These are phyloP conservation scores for Tiaroga cobitis DNA, from an alignment of 2,797 vertebrate species.

Conservation along the genomic window DNA sequence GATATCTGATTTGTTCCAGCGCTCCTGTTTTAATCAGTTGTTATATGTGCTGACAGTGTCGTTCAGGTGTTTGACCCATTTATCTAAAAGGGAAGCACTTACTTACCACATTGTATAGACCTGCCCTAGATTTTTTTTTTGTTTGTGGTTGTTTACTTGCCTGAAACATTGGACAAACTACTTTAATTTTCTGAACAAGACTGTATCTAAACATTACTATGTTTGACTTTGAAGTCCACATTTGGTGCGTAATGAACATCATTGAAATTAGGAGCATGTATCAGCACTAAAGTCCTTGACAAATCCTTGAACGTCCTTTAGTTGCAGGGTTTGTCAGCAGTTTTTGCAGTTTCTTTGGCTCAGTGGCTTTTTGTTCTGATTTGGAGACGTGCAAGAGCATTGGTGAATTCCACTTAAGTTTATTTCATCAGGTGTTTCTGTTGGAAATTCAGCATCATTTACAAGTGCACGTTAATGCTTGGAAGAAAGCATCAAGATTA, in stretches of 20 bases:
- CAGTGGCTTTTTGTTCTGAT: not conserved
- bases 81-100: not conserved
- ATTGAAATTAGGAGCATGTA: no score
- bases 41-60: not conserved
- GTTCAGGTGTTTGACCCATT: constrained; percentile 24
- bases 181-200: not conserved
- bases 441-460: not conserved
- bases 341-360: not conserved
- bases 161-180: not conserved
- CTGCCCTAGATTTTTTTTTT: not conserved
- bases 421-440: constrained; percentile 3
- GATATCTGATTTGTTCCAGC: not conserved
- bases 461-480: not conserved
- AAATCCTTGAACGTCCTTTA: not conserved
- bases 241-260: no score
- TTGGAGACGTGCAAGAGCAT: not conserved
- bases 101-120: not conserved
- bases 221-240: no score
- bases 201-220: not conserved
- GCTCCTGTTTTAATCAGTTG: not conserved
- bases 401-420: not conserved
- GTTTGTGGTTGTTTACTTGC: not conserved
- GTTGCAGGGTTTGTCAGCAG: not conserved
- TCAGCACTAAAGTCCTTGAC: no score
- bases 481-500: not conserved